Evolutionary conservation across 2,797 vertebrate genomes (phyloP), one percentile per base, ranked within the genome.

Genomic region (Gymnothorax javanicus): DNA sequence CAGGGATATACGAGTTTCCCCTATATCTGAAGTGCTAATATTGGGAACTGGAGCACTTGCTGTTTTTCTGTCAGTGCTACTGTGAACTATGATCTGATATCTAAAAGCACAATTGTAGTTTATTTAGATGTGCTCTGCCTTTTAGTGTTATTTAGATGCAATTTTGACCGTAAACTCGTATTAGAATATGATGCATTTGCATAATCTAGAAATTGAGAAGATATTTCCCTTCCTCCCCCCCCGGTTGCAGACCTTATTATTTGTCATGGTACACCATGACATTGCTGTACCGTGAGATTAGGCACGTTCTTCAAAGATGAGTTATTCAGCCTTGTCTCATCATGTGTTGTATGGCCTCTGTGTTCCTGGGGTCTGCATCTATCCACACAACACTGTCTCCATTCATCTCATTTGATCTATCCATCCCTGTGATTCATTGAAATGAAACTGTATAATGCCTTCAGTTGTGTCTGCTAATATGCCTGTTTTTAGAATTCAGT

Each of bases 1-100:
- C 27, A 81, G 75, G 84, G 89, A 86, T 82, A 86, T 67, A 15
- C 86, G 59, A n/a, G 15, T 50, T 25, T 9, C 57, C 59, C 20
- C 75, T 86, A 57, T 90, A 87, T 89, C 56, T 84, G 86, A 84
- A 58, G 81, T 20, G 15, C 20, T 62, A 62, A 20, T 62, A 17
- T 62, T 13, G 43, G 43, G 25, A 69, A 27, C 33, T 43, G 8
- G 20, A 8, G 11, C n/a, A 25, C 23, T 69, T 23, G 6, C 33
- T 75, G 33, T 13, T 15, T 50, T 77, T 77, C 73, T 77, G 33
- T 52, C 13, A 75, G 71, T 3, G 6, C 71, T 75, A 27, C 12
- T 71, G 25, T 25, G 13, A 75, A 75, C 3, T 33, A 43, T 75
- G 43, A 12, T 75, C 27, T 33, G 27, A 17, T 9, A 33, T 12